Percentiles rank a stretch among this genome's conserved stretches.
Evolutionary conservation across 2,888 invertebrate species (phyloP).

Genomic region (Spisula solida): DNA sequence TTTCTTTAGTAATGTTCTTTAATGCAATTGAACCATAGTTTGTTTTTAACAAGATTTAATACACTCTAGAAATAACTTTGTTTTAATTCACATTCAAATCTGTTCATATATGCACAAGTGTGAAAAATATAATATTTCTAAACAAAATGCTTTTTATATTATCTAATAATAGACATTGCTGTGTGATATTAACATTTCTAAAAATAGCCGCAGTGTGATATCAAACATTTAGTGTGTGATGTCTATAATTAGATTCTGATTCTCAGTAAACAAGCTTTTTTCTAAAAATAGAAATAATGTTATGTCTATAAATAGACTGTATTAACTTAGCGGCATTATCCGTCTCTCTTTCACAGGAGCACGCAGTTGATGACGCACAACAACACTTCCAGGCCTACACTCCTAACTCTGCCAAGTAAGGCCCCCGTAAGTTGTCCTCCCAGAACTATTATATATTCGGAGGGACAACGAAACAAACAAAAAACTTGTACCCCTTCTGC

Average conservation of each 20-base stretch:
- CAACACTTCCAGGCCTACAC: slow-evolving; percentile 74
- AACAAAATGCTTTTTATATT: slow-evolving; percentile 15
- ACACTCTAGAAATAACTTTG: background rate
- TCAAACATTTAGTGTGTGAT: background rate
- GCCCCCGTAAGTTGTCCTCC: slow-evolving; percentile 72
- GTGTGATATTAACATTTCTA: background rate
- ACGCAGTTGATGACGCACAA: slow-evolving; percentile 67
- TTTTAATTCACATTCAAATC: background rate
- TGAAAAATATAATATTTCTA: background rate
- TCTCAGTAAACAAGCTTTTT: background rate
- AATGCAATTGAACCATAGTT: background rate
- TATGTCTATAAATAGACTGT: slow-evolving; percentile 28
- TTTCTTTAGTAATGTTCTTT: background rate
- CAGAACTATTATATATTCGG: slow-evolving; percentile 50
- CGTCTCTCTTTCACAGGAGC: slow-evolving; percentile 70
- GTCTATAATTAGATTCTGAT: slow-evolving; percentile 4
- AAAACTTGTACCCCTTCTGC: slow-evolving; percentile 68
- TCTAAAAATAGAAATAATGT: slow-evolving; percentile 21
- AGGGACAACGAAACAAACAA: slow-evolving; percentile 65
- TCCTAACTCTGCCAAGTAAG: slow-evolving; percentile 73
- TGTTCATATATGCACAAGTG: background rate
- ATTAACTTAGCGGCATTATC: slow-evolving; percentile 40
- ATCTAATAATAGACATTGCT: slow-evolving; percentile 14
- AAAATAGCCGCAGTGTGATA: background rate
- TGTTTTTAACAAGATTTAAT: background rate